Base-by-base conservation (phyloP, 2,113 vertebrate species). In the Sapajus apella region DNA sequence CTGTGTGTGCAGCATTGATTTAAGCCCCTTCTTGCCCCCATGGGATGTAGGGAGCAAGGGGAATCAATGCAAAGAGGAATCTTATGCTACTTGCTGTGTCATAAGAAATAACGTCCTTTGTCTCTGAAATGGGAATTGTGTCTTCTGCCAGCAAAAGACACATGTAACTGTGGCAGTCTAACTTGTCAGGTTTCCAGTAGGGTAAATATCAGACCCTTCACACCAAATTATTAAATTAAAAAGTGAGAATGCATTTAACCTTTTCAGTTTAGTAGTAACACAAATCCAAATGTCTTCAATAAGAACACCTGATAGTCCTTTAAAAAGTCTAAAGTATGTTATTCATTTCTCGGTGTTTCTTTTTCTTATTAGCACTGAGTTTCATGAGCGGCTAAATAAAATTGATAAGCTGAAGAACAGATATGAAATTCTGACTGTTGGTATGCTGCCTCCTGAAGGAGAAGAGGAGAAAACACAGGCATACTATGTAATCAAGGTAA, bases 401-500 rank as follows among this genome's bases (percentile, higher is more conserved):
- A 99, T 99, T n/a, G 99, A 99, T 86, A 99, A 98, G 95, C 97
- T 99, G 98, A 99, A 98, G 98, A 98, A 98, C 55, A 99, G 99
- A 96, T 99, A 99, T 0, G 99, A 99, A 98, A 97, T 99, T 55
- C 61, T 99, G 96, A 99, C 98, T 56, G 72, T 99, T 88, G 97
- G 98, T 37, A 99, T 99, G 99, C 98, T 98, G 82, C 97, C 98
- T 88, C 99, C 99, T 6, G 99, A 99, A 80, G 99, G 99, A 81
- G 99, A 99, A 95, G 99, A 99, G 96, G 99, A 99, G 61, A 99
- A 98, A 92, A 99, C 98, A 3, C 99, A 99, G 77, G 98, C 99
- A 61, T 99, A 99, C 96, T 99, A 99, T 94, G 98, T 99, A 92
- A 99, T 99, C 95, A 99, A 99, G 99, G 99, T 99, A 97, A 72